Percentiles rank a stretch among this genome's conserved stretches.
These are phyloP conservation scores for Orchesella flavescens DNA, from an alignment of 2,888 invertebrate species.

Conservation along the genomic window DNA sequence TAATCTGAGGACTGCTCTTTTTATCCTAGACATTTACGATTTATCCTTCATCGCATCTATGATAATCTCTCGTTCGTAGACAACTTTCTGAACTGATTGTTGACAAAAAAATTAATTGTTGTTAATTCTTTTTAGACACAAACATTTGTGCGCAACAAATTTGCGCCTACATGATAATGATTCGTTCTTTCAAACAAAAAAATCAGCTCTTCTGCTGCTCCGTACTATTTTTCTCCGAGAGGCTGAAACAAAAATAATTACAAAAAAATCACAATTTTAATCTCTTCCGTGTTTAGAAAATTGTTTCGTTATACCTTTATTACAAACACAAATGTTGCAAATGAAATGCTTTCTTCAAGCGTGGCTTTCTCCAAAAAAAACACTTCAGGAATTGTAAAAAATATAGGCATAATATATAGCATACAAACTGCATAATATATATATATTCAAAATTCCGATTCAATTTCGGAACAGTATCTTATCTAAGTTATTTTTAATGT, in stretches of 20 bases:
- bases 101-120: not conserved
- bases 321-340: not conserved
- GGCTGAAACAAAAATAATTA: conserved; percentile 16
- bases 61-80: not conserved
- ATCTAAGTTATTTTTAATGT: no score
- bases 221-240: not conserved
- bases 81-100: not conserved
- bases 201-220: not conserved
- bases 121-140: not conserved
- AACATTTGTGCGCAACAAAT: not conserved
- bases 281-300: not conserved
- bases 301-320: not conserved
- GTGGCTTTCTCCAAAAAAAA: not conserved
- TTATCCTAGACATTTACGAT: not conserved
- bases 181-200: conserved; percentile 17
- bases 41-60: not conserved
- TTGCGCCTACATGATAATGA: conserved; percentile 8
- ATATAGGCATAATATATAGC: not conserved
- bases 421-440: not conserved
- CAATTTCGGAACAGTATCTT: no score
- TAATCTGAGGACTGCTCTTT: not conserved
- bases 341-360: conserved; percentile 13
- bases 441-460: not conserved
- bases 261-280: not conserved
- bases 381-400: not conserved